Percentiles rank a stretch among this genome's conserved stretches.
Conservation (phyloP, 1,140 invertebrate species). For the Proales similis region DNA sequence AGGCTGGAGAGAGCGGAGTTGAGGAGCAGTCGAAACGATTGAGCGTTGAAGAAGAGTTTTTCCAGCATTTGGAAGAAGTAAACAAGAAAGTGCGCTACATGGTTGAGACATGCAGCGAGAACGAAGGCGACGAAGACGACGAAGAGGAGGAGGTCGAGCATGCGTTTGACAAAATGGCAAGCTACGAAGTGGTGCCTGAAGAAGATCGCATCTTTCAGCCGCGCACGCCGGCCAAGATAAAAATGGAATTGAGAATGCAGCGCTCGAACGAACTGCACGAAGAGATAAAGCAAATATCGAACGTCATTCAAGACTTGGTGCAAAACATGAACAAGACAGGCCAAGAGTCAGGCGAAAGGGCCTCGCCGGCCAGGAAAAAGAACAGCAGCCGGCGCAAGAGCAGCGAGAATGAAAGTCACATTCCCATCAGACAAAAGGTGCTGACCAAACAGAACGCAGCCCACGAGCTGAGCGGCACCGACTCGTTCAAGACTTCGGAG, state of each 20-base stretch:
- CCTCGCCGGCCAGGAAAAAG: not conserved
- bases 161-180: not conserved
- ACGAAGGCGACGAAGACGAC: not conserved
- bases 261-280: not conserved
- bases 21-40: not conserved
- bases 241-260: not conserved
- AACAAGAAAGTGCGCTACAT: conserved; percentile 4
- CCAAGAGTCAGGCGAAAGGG: not conserved
- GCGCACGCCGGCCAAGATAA: not conserved
- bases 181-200: not conserved
- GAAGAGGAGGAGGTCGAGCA: not conserved
- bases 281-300: conserved; percentile 11
- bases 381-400: not conserved
- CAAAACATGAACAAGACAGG: not conserved
- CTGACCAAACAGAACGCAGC: not conserved
- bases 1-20: not conserved
- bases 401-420: not conserved
- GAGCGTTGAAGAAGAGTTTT: conserved; percentile 1
- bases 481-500: not conserved
- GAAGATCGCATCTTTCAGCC: conserved; percentile 1
- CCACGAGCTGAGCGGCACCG: not conserved
- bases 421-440: not conserved
- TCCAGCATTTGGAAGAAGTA: not conserved
- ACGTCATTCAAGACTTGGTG: conserved; percentile 5
- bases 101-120: conserved; percentile 12